phyloP scores from a whole-genome alignment of 2,888 invertebrate genomes.

The Caenorhabditis sinica region DNA sequence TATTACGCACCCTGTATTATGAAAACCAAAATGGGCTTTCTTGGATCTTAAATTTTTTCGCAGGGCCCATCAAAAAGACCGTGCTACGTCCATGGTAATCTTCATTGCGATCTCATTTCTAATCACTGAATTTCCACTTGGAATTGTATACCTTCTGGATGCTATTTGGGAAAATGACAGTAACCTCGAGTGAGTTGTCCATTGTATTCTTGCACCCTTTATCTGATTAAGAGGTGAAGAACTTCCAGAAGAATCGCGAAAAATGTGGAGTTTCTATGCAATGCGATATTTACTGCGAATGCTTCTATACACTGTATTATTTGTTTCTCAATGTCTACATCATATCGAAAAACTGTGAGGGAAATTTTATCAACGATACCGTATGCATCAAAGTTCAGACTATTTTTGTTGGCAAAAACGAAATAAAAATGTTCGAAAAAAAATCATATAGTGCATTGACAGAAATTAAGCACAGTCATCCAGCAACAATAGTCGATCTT shows the following conservation, averaged over 20 bases:
- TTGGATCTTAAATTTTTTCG: neutral
- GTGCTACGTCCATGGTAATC: slow-evolving; percentile 29
- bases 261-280: slow-evolving; percentile 1
- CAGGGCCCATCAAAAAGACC: slow-evolving; percentile 9
- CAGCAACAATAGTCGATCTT: neutral
- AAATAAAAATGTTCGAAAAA: neutral
- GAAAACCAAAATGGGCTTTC: too few species aligned
- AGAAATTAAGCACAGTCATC: neutral
- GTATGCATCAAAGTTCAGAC: too few species aligned
- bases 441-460: neutral
- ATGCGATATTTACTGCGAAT: slow-evolving; percentile 2
- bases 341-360: slow-evolving; percentile 39
- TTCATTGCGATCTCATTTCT: slow-evolving; percentile 36
- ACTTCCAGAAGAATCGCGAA: neutral
- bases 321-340: slow-evolving; percentile 20
- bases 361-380: too few species aligned
- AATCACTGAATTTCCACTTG: slow-evolving; percentile 45
- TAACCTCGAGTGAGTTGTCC: neutral
- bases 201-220: neutral
- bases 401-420: neutral
- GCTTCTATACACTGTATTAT: slow-evolving; percentile 34
- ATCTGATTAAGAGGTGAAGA: too few species aligned
- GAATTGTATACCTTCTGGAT: slow-evolving; percentile 8
- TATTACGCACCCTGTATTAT: too few species aligned
- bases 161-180: slow-evolving; percentile 15